phyloP scores from a whole-genome alignment of 2,888 invertebrate species.

The Drosophila flavopinicola region DNA sequence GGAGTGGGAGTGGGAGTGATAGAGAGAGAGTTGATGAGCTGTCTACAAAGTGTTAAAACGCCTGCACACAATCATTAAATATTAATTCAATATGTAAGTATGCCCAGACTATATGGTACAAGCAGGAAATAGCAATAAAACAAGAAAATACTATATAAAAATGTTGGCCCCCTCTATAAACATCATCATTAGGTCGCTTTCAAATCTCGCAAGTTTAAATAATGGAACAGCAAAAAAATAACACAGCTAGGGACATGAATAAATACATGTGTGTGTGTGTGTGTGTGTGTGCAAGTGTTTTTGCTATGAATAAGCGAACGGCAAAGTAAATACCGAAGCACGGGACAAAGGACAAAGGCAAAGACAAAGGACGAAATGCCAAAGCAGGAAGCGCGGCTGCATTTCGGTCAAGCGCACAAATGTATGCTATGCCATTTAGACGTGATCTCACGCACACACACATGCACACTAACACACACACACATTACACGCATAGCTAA shows the following conservation, averaged over 20 bases:
- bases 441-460: constrained; percentile 37
- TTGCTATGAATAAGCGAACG: constrained; percentile 49
- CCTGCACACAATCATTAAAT: constrained; percentile 74
- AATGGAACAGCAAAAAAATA: constrained; percentile 15
- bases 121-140: no score
- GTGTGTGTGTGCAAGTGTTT: constrained; percentile 19
- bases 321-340: constrained; percentile 44
- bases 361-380: constrained; percentile 40
- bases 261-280: not conserved
- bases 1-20: not conserved
- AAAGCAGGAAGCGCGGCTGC: constrained; percentile 53
- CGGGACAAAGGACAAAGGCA: constrained; percentile 11
- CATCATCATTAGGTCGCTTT: constrained; percentile 55
- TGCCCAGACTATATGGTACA: constrained; percentile 24
- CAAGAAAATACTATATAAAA: not conserved
- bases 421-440: constrained; percentile 68
- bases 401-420: constrained; percentile 75
- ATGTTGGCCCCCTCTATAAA: not conserved
- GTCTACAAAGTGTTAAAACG: constrained; percentile 74
- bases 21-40: constrained; percentile 24
- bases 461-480: constrained; percentile 11
- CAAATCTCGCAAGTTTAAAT: constrained; percentile 59
- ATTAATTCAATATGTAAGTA: constrained; percentile 55
- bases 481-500: constrained; percentile 24
- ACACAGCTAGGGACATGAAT: constrained; percentile 8